Base-by-base conservation (phyloP, 2,797 vertebrate genomes). In the Cynodonichthys magdalenae region DNA sequence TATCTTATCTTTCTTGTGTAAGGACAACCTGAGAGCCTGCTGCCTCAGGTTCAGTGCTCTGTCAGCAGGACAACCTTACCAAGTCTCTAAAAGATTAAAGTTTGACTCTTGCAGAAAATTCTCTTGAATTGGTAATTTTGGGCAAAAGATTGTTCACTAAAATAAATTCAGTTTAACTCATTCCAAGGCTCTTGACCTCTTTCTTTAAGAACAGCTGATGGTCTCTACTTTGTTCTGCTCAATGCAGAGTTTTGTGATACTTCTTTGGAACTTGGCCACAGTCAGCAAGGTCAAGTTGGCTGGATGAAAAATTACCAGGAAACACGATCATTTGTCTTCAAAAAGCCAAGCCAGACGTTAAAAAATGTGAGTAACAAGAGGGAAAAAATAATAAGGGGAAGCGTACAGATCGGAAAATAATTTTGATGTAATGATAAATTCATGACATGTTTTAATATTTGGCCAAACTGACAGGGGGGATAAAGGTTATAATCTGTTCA, bases 51-150 rank as follows among this genome's bases (percentile, higher is more conserved):
- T 31, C 28, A 2, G 31, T 39, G 57, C 52, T 5, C 9, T 15
- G 41, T 79, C 76, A 79, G 78, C 73, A 74, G 44, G 55, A 64
- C 55, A 56, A 52, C 11, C 31, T 19, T 18, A 44, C 68, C 81
- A 79, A 81, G 77, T 31, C 69, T 59, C 20, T 17, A 31, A 74
- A 48, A 64, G 42, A 52, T 73, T 53, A 75, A 78, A 39, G 66
- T 59, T 57, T 36, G 31, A 72, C 48, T 12, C 8, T 50, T 55
- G 81, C 49, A 36, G 65, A 58, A 66, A 66, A 62, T 36, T 31
- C 42, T 54, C 24, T 24, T 17, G 60, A 80, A 78, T 63, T 42
- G 56, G 18, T 41, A 11, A 63, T 47, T 57, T 6, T 28, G 31
- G 20, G 56, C 19, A 52, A 72, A 67, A 15, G 54, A 34, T 36